Evolutionary conservation across 1,140 invertebrate species (phyloP).

Genomic region (Andrena cerasifolii): DNA sequence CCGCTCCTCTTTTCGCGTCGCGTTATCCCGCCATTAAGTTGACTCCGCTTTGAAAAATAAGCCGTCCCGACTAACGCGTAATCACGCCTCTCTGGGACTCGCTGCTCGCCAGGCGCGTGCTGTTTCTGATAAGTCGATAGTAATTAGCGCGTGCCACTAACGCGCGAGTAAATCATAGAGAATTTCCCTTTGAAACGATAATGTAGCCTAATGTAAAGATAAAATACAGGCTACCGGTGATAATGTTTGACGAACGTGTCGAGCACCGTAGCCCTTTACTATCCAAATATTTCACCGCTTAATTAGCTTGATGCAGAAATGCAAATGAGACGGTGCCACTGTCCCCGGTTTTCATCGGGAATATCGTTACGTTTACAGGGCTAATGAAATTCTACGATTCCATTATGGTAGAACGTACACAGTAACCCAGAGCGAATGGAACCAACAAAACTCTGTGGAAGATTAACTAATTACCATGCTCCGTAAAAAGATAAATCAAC

Average conservation of each 20-base stretch:
- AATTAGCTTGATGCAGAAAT: neutral
- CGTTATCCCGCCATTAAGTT: neutral
- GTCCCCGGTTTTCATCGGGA: neutral
- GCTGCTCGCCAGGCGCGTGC: neutral
- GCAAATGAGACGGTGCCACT: neutral
- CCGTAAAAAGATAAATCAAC: no score
- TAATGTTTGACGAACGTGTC: neutral
- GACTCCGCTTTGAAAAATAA: neutral
- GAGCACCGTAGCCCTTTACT: neutral
- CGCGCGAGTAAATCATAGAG: neutral
- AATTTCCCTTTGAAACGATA: constrained; percentile 10
- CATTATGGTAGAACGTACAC: no score
- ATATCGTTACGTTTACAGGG: neutral
- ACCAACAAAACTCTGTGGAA: no score
- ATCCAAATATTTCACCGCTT: neutral
- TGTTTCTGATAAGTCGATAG: constrained; percentile 21
- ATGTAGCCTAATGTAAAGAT: neutral
- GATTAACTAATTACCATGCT: no score
- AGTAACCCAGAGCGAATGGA: no score
- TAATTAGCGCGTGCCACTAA: constrained; percentile 12
- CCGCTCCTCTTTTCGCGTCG: no score
- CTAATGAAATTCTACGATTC: neutral
- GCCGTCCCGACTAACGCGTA: neutral
- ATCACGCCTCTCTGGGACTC: neutral
- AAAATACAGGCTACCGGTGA: neutral